Conservation (phyloP, 2,797 vertebrate genomes). For the Mionectes olivaceus region DNA sequence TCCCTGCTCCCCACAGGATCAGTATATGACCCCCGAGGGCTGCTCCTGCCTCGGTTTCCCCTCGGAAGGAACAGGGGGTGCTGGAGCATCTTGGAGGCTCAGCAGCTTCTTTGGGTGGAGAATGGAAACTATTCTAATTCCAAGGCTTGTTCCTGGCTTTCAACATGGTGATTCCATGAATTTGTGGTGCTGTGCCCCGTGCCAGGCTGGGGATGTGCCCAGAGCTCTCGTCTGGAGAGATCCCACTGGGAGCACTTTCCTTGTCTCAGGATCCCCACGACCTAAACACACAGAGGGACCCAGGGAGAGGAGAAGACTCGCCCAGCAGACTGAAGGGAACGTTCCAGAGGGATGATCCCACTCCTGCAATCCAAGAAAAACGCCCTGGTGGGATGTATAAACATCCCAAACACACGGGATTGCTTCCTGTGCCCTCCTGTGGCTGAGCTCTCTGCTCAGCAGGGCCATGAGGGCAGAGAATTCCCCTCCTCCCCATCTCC, state of each 20-base stretch:
- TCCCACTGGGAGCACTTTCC: accelerated
- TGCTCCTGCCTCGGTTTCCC: conserved; percentile 22
- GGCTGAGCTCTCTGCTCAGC: neutral
- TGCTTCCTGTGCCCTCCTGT: neutral
- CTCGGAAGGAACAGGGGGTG: neutral
- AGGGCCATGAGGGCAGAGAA: neutral
- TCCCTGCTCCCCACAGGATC: conserved; percentile 23
- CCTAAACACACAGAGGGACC: neutral
- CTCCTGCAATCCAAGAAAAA: neutral
- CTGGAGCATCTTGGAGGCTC: neutral
- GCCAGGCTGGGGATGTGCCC: accelerated
- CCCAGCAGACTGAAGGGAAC: neutral
- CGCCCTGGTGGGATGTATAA: neutral
- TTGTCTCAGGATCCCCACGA: neutral
- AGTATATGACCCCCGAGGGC: neutral
- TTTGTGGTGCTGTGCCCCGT: accelerated
- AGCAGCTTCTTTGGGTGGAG: neutral
- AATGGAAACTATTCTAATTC: accelerated
- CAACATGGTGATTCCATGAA: accelerated
- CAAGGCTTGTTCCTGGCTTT: neutral
- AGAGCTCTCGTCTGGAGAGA: accelerated
- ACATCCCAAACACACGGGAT: neutral
- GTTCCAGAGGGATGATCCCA: neutral
- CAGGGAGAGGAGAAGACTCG: neutral
- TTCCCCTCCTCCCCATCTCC: neutral